A percentile compares a stretch with the other conserved stretches of the same genome.
Conservation (phyloP, 2,113 vertebrate species). For the Thalassoma bifasciatum region DNA sequence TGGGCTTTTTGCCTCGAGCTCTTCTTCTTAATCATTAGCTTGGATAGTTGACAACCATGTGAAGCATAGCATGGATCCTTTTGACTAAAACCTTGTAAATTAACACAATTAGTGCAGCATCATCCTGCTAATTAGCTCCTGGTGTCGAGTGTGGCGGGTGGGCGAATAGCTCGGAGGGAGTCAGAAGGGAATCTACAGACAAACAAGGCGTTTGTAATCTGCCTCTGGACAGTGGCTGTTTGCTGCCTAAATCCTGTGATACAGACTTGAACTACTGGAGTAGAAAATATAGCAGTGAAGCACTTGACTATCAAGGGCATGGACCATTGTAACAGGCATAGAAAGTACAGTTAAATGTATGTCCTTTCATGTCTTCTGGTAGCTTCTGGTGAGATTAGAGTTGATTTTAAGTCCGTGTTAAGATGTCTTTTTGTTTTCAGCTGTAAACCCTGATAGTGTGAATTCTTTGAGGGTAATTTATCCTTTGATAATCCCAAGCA, state of each 20-base stretch:
- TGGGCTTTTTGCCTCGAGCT: conserved; percentile 58
- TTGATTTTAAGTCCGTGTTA: conserved; percentile 40
- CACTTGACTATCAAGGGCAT: conserved; percentile 28
- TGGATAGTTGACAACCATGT: conserved; percentile 91
- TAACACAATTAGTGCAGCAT: conserved; percentile 99
- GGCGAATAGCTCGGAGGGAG: conserved; percentile 89
- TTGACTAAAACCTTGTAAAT: conserved; percentile 99
- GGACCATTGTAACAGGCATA: conserved; percentile 16
- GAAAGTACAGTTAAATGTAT: conserved; percentile 30
- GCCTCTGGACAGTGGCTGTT: conserved; percentile 58
- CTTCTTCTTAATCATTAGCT: conserved; percentile 95
- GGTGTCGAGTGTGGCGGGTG: conserved; percentile 91
- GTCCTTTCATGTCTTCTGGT: conserved; percentile 33
- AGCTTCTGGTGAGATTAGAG: conserved; percentile 54
- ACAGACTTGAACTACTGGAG: conserved; percentile 58
- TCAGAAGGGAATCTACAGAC: conserved; percentile 91
- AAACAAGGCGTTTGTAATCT: conserved; percentile 66
- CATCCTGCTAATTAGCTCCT: conserved; percentile 98
- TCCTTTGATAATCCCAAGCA: conserved; percentile 75
- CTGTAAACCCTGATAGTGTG: conserved; percentile 61
- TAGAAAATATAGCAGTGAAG: conserved; percentile 14
- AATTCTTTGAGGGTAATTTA: conserved; percentile 66
- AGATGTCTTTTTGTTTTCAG: conserved; percentile 65
- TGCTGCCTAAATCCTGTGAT: conserved; percentile 67
- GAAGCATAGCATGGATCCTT: conserved; percentile 92